phyloP scores from a whole-genome alignment of 2,113 vertebrate species.

The Tupaia chinensis region DNA sequence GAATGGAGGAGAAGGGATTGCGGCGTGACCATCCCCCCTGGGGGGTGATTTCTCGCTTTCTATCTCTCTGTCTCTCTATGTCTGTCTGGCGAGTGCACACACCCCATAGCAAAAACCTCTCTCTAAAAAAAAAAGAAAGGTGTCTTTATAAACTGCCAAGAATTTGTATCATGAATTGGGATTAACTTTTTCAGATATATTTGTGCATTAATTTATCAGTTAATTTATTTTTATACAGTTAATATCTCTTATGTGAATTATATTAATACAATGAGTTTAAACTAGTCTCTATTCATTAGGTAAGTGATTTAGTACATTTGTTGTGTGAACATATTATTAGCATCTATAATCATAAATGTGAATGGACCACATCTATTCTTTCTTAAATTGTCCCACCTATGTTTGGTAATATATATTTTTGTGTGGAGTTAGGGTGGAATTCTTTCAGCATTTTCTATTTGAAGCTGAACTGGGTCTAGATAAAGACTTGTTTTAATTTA shows the following conservation, averaged over 20 bases:
- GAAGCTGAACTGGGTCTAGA: not conserved
- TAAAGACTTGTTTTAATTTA: not conserved
- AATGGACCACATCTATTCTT: not conserved
- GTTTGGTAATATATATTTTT: not conserved
- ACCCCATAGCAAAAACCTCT: no score
- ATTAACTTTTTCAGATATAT: not conserved
- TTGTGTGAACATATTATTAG: not conserved
- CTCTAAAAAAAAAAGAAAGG: no score
- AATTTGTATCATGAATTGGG: not conserved
- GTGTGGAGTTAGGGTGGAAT: not conserved
- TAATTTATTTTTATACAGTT: not conserved
- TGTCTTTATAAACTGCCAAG: not conserved
- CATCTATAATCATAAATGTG: not conserved
- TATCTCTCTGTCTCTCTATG: no score
- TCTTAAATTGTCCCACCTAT: not conserved
- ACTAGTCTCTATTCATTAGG: not conserved
- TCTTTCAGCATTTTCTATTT: not conserved
- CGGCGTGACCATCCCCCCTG: no score
- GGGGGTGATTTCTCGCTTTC: no score
- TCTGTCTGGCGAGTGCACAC: no score
- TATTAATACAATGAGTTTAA: conserved; percentile 19
- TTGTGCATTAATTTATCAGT: not conserved
- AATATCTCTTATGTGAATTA: not conserved
- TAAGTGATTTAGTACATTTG: not conserved
- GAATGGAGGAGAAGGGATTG: no score